Percentiles rank a stretch among this genome's conserved stretches.
These are phyloP conservation scores for Ceraclea dissimilis DNA, from an alignment of 2,888 invertebrate species.

Conservation along the genomic window DNA sequence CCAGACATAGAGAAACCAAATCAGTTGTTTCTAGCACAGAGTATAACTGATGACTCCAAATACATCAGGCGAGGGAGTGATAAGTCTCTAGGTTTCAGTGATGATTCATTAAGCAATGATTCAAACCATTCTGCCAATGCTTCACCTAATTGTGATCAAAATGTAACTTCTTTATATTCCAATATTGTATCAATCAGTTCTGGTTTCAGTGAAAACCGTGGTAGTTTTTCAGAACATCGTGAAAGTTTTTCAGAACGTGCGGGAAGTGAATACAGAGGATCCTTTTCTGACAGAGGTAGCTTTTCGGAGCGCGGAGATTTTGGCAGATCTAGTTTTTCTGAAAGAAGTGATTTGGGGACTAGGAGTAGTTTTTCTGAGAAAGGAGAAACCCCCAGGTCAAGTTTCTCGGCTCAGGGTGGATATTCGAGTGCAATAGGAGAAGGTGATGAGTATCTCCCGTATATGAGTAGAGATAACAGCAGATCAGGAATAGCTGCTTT, in stretches of 20 bases:
- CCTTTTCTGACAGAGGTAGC: constrained; percentile 44
- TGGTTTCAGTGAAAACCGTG: constrained; percentile 52
- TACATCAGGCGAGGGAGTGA: constrained; percentile 60
- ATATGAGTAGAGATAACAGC: constrained; percentile 37
- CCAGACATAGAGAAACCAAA: constrained; percentile 22
- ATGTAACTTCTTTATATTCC: constrained; percentile 43
- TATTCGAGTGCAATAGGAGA: constrained; percentile 34
- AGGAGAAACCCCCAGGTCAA: constrained; percentile 43
- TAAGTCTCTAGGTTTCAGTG: constrained; percentile 62
- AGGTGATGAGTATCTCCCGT: constrained; percentile 39
- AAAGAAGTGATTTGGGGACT: constrained; percentile 46
- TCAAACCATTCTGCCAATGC: constrained; percentile 41
- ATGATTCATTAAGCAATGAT: constrained; percentile 67
- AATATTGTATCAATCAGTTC: constrained; percentile 52
- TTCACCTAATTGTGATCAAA: constrained; percentile 50
- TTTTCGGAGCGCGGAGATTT: constrained; percentile 45
- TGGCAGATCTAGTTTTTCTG: constrained; percentile 44
- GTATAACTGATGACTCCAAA: constrained; percentile 34
- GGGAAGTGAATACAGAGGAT: constrained; percentile 28
- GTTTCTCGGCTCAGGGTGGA: constrained; percentile 42
- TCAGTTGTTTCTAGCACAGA: constrained; percentile 24
- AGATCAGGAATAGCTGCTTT: constrained; percentile 34
- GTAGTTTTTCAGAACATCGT: constrained; percentile 43
- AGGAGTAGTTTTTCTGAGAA: constrained; percentile 42
- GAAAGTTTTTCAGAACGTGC: constrained; percentile 35